Evolutionary conservation across 2,113 vertebrate species (phyloP).

Genomic region (Chinchilla lanigera): DNA sequence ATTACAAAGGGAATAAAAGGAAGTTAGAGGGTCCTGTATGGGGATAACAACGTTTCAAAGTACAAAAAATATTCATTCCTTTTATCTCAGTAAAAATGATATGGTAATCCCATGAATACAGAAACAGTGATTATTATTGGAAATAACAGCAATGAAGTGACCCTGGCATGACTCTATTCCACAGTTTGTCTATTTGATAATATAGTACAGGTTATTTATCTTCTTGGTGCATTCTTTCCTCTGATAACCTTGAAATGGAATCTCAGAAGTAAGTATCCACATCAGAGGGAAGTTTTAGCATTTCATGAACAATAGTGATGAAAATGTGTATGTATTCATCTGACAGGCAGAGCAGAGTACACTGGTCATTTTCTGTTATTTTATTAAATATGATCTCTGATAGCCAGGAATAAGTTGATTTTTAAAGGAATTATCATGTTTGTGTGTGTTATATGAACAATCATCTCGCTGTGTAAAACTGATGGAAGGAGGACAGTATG

Average conservation of each 20-base stretch:
- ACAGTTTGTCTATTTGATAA: slow-evolving; percentile 39
- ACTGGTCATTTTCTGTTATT: slow-evolving; percentile 18
- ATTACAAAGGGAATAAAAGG: background rate
- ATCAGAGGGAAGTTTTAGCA: slow-evolving; percentile 45
- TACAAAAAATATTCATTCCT: background rate
- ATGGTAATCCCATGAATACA: background rate
- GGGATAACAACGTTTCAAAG: background rate
- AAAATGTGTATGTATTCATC: slow-evolving; percentile 62
- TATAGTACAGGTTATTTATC: background rate
- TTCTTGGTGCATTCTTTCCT: slow-evolving; percentile 11
- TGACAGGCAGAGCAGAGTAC: slow-evolving; percentile 36
- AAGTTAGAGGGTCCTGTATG: background rate
- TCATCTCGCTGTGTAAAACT: slow-evolving; percentile 37
- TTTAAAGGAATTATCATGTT: slow-evolving; percentile 66
- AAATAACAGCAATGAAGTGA: slow-evolving; percentile 32
- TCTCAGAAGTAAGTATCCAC: background rate
- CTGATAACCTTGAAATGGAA: slow-evolving; percentile 34
- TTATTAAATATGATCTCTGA: slow-evolving; percentile 59
- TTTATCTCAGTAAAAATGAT: background rate
- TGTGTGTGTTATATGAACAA: slow-evolving; percentile 28
- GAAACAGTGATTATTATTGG: background rate
- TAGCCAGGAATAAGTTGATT: slow-evolving; percentile 52
- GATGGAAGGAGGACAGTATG: background rate
- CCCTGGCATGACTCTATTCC: background rate
- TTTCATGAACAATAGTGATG: slow-evolving; percentile 52